Evolutionary conservation across 2,113 vertebrate species (phyloP).

Genomic region (Miniopterus natalensis): DNA sequence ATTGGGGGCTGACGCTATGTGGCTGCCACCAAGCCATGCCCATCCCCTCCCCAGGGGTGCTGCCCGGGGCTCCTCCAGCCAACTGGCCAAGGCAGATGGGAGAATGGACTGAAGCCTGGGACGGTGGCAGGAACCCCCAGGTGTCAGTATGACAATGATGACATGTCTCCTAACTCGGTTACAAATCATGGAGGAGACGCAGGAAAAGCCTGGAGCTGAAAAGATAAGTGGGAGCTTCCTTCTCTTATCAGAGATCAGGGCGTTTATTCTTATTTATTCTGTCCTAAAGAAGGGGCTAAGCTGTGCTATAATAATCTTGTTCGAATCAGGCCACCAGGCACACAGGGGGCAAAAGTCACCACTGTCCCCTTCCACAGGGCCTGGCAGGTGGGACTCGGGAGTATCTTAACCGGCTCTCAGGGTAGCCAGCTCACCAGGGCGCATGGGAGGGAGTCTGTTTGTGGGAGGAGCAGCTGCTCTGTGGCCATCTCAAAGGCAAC

Average conservation of each 20-base stretch:
- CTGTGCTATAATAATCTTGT: not conserved
- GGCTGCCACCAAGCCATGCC: rapidly evolving
- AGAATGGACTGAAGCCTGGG: no score
- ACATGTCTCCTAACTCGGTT: not conserved
- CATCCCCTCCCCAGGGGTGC: not conserved
- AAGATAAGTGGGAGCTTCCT: not conserved
- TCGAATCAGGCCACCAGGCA: not conserved
- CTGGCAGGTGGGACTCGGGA: not conserved
- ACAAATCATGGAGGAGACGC: not conserved
- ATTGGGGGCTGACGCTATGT: not conserved
- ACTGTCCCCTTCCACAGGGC: not conserved
- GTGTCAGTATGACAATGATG: rapidly evolving
- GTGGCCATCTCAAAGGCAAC: not conserved
- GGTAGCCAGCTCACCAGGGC: not conserved
- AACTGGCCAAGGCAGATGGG: no score
- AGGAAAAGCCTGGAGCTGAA: not conserved
- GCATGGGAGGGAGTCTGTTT: not conserved
- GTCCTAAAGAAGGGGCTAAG: not conserved
- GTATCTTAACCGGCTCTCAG: not conserved
- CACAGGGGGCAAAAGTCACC: not conserved
- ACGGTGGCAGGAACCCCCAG: not conserved
- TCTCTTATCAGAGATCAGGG: not conserved
- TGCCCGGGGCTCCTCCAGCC: no score
- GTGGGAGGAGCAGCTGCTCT: not conserved
- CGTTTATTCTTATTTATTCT: not conserved